phyloP scores from a whole-genome alignment of 2,797 vertebrate genomes.

The Sylvilagus floridanus region DNA sequence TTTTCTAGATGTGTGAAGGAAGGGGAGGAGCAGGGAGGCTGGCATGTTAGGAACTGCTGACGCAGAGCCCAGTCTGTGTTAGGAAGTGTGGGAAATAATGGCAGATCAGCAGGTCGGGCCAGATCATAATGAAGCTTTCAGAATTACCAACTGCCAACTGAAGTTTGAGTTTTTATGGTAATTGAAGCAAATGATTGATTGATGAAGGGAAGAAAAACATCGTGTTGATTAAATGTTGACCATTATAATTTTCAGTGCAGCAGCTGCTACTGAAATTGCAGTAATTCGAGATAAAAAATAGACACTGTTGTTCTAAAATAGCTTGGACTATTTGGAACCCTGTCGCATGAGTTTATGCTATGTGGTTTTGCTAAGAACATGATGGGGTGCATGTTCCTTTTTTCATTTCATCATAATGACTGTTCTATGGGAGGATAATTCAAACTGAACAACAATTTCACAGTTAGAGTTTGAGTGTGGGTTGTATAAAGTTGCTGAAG shows the following conservation, averaged over 20 bases:
- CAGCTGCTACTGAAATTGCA: constrained; percentile 81
- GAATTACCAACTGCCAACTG: constrained; percentile 51
- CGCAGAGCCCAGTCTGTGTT: not conserved
- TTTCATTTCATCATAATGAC: constrained; percentile 65
- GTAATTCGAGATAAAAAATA: constrained; percentile 78
- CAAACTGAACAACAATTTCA: constrained; percentile 74
- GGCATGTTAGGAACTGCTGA: not conserved
- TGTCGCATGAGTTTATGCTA: constrained; percentile 1
- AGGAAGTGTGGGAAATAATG: constrained; percentile 53
- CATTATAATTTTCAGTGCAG: constrained; percentile 81
- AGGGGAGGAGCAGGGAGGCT: not conserved
- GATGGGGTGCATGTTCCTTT: constrained; percentile 46
- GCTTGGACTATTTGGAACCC: constrained; percentile 72
- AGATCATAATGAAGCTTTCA: constrained; percentile 66
- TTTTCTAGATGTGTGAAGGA: constrained; percentile 56
- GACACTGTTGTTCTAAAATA: constrained; percentile 76
- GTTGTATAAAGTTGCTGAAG: constrained; percentile 48
- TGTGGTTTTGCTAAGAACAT: constrained; percentile 68
- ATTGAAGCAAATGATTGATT: constrained; percentile 79
- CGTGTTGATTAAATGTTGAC: constrained; percentile 76
- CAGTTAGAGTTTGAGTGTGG: constrained; percentile 64
- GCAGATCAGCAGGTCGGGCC: constrained; percentile 15
- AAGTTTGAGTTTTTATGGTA: constrained; percentile 75
- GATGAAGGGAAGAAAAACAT: constrained; percentile 29
- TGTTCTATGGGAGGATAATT: constrained; percentile 65